A percentile compares a stretch with the other conserved stretches of the same genome.
phyloP scores from a whole-genome alignment of 2,797 vertebrate species.

The Falco peregrinus region DNA sequence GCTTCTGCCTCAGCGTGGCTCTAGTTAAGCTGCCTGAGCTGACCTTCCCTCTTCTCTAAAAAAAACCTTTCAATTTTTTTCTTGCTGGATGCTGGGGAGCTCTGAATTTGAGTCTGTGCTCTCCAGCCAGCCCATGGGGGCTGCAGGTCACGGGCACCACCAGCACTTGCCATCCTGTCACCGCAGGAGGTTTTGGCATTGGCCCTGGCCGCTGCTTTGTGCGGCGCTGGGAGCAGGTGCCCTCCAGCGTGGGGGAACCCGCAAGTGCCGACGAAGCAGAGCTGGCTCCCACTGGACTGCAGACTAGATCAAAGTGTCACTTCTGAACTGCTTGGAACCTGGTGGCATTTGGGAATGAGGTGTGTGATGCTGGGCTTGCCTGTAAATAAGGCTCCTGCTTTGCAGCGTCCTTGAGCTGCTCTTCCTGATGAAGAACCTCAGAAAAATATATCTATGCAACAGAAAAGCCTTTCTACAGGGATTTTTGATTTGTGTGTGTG shows the following conservation, averaged over 20 bases:
- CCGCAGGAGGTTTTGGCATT: no score
- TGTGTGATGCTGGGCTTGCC: background rate
- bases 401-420: background rate
- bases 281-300: fast-evolving
- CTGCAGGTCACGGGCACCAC: background rate
- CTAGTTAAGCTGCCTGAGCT: background rate
- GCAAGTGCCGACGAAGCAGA: fast-evolving
- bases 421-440: background rate
- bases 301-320: background rate
- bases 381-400: background rate
- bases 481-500: background rate
- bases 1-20: background rate
- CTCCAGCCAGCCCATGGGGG: no score
- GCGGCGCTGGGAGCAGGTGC: background rate
- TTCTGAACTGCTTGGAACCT: background rate
- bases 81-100: background rate
- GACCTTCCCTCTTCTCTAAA: background rate
- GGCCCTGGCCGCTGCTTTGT: background rate
- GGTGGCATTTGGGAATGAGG: background rate
- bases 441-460: background rate
- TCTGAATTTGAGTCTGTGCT: background rate
- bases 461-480: background rate
- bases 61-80: no score
- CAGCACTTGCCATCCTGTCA: background rate
- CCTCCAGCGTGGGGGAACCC: fast-evolving